Evolutionary conservation across 2,113 vertebrate species (phyloP).

Genomic region (Anhinga anhinga): DNA sequence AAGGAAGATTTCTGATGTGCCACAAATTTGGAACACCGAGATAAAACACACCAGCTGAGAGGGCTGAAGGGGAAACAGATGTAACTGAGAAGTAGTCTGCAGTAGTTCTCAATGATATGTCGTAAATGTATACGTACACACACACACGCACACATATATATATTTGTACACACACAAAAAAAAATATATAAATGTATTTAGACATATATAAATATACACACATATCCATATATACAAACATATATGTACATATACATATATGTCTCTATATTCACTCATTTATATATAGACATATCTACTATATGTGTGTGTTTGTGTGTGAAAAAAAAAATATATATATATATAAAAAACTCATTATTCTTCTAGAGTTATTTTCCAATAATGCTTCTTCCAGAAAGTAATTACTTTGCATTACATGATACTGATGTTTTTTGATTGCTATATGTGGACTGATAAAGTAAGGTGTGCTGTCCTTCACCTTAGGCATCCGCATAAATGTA

Average conservation of each 20-base stretch:
- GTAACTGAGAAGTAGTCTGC: background rate
- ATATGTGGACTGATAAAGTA: background rate
- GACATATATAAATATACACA: background rate
- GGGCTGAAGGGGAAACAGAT: background rate
- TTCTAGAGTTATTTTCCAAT: background rate
- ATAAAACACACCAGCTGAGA: background rate
- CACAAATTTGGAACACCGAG: background rate
- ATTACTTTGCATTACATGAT: background rate
- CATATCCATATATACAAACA: background rate
- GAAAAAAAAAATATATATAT: background rate
- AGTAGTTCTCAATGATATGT: background rate
- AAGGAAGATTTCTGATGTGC: slow-evolving; percentile 18
- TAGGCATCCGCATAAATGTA: too few species aligned
- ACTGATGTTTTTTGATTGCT: background rate
- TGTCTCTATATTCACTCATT: background rate
- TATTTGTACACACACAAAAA: too few species aligned
- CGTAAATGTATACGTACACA: background rate
- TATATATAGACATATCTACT: background rate
- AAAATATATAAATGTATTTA: background rate
- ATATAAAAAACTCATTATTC: background rate
- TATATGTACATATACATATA: too few species aligned
- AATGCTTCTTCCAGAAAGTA: background rate
- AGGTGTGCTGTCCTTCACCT: background rate
- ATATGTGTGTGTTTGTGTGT: background rate
- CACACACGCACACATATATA: background rate